These are phyloP conservation scores for Netelia fuscicornis DNA, from an alignment of 2,888 invertebrate species.

Conservation along the genomic window DNA sequence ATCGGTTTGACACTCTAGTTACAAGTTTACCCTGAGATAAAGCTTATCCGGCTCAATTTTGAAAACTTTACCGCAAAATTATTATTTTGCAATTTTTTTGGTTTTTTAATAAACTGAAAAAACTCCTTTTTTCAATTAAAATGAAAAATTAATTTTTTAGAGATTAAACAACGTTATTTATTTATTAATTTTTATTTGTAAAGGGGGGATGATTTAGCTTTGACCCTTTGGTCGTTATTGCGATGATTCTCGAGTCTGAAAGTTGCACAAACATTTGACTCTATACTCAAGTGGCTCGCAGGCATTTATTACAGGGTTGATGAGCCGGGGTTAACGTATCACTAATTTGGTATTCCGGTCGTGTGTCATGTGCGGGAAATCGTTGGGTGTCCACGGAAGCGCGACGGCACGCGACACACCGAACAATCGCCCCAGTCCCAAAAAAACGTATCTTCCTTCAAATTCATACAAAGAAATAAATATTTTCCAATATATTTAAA, in stretches of 20 bases:
- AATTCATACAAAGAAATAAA: neutral
- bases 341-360: conserved; percentile 76
- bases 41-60: no score
- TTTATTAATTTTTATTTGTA: neutral
- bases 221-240: conserved; percentile 68
- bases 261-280: conserved; percentile 64
- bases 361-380: conserved; percentile 82
- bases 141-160: neutral
- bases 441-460: conserved; percentile 15
- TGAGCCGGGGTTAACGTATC: conserved; percentile 52
- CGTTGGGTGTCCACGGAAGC: conserved; percentile 76
- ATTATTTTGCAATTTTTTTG: no score
- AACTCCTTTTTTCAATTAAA: no score
- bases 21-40: no score
- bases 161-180: neutral
- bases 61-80: no score
- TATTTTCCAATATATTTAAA: neutral
- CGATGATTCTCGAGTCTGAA: conserved; percentile 13
- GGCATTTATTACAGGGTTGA: conserved; percentile 50
- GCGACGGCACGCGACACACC: conserved; percentile 79
- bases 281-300: neutral
- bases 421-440: conserved; percentile 56
- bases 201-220: neutral
- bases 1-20: no score
- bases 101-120: no score